Base-by-base conservation (phyloP, 1,140 invertebrate species). In the Ectropis grisescens region DNA sequence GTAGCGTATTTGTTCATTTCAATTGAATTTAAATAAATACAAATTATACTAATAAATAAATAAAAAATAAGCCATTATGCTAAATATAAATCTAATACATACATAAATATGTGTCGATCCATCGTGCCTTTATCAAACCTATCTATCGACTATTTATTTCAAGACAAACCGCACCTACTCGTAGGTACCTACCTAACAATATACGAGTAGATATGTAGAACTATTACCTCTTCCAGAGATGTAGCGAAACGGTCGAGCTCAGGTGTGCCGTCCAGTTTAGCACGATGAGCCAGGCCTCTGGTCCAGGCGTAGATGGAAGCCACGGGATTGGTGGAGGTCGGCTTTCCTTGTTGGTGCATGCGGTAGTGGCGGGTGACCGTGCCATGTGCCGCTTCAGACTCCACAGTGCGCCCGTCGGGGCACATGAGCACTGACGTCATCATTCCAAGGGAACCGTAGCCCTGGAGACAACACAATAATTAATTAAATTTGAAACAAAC, bases 231-330 rank as follows among this genome's bases (percentile, higher is more conserved):
- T 58, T 87, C 85, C 13, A 87, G 55, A 11, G 80, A 62, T 6
- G 69, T 39, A 0, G 84, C 80, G 50, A 86, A 87, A 11, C 84
- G 87, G 9, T 82, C 84, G 23, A 95, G 74, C 19, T 91, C 91
- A 0, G 86, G 82, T 32, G 93, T 96, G 26, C 84, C 81, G 57
- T 96, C 94, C 2, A 97, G 78, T 58, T 91, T 91, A 13, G 92
- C 94, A 47, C 94, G 84, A 64, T 96, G 94, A 24, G 87, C 83
- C 11, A 96, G 82, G 8, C 94, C 94, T 25, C 93, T 75, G 1
- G 93, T 94, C 94, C 94, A 97, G 1, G 94, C 94, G 85, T 93
- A 97, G 47, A 97, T 96, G 3, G 93, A 95, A 2, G 94, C 94
- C 44, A 96, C 93, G 11, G 94, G 92, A 82, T 96, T 96, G 19